phyloP scores from a whole-genome alignment of 2,113 vertebrate species.

The Hypomesus transpacificus region DNA sequence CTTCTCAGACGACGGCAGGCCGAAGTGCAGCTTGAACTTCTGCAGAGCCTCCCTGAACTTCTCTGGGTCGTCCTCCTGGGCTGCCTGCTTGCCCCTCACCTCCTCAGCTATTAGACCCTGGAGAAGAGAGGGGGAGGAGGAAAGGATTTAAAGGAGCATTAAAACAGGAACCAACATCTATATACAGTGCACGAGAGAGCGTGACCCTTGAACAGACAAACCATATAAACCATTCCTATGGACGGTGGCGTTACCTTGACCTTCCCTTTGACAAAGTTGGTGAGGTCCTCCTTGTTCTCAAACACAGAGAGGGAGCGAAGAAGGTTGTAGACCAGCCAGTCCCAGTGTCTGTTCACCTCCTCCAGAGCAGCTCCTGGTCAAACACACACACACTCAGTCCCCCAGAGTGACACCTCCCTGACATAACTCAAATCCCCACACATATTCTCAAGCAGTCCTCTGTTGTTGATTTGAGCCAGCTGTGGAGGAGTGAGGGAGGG shows the following conservation, averaged over 20 bases:
- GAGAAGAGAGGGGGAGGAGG: background rate
- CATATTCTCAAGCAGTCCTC: background rate
- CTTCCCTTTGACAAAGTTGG: constrained; percentile 92
- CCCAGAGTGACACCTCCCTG: background rate
- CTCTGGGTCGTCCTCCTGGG: constrained; percentile 88
- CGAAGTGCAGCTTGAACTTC: constrained; percentile 89
- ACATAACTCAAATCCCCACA: background rate
- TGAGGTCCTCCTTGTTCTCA: constrained; percentile 94
- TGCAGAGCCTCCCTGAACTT: constrained; percentile 88
- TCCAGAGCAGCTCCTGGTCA: constrained; percentile 82
- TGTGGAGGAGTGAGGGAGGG: background rate
- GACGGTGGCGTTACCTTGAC: constrained; percentile 79
- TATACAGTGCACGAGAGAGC: background rate
- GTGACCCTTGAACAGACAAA: background rate
- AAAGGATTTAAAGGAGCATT: background rate
- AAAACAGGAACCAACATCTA: background rate
- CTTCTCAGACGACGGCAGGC: constrained; percentile 88
- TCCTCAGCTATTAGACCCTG: constrained; percentile 96
- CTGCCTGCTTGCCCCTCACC: constrained; percentile 80
- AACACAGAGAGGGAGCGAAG: constrained; percentile 92
- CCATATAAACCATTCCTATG: background rate
- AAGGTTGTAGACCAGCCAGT: constrained; percentile 92
- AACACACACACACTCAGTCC: constrained; percentile 15
- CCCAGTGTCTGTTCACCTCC: constrained; percentile 93
- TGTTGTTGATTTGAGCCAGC: background rate